Conservation (phyloP, 2,797 vertebrate genomes). For the Poeciliopsis presidionis region DNA sequence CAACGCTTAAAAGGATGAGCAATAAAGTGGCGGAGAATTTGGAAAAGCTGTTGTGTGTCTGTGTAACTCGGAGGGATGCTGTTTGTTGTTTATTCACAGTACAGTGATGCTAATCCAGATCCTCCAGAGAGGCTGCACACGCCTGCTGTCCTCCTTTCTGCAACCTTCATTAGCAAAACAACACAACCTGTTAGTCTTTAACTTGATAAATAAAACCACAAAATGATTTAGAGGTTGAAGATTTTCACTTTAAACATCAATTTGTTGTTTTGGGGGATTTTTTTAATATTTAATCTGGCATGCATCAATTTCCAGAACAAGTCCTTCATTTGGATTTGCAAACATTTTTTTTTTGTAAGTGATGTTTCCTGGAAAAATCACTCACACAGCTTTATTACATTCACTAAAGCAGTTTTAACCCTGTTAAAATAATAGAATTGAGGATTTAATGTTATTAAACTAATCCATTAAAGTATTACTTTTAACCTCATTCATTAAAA, state of each 20-base stretch:
- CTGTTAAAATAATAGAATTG: constrained; percentile 1
- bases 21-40: constrained; percentile 60
- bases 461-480: constrained; percentile 27
- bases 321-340: background rate
- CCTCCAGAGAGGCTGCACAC: constrained; percentile 63
- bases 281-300: constrained; percentile 13
- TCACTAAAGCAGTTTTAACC: constrained; percentile 2
- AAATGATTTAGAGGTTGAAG: background rate
- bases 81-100: constrained; percentile 74
- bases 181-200: constrained; percentile 34
- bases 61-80: constrained; percentile 66
- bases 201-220: constrained; percentile 12
- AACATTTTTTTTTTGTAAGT: background rate
- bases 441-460: constrained; percentile 10
- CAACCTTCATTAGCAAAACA: constrained; percentile 53
- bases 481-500: constrained; percentile 9
- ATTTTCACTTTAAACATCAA: background rate
- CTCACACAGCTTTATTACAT: background rate
- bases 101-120: constrained; percentile 69
- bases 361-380: constrained; percentile 9
- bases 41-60: constrained; percentile 36
- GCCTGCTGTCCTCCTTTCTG: constrained; percentile 55
- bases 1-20: constrained; percentile 58
- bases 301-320: constrained; percentile 14
- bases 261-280: background rate